These are phyloP conservation scores for Ashinkailepas kermadecensis DNA, from an alignment of 2,888 invertebrate genomes.

Conservation along the genomic window DNA sequence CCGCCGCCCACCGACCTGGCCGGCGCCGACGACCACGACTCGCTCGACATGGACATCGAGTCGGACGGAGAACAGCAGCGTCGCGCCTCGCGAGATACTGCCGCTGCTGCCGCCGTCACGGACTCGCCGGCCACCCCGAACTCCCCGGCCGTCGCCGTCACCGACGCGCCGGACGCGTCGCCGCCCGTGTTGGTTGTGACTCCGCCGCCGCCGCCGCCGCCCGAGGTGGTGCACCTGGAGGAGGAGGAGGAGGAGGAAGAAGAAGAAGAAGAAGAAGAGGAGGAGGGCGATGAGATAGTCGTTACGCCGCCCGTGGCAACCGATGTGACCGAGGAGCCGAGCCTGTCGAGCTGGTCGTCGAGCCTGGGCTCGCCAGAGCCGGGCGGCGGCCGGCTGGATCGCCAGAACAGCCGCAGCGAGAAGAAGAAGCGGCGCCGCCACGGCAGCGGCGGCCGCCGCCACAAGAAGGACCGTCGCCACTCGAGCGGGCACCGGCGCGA, in stretches of 20 bases:
- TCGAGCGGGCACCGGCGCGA: background rate
- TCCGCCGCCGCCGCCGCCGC: background rate
- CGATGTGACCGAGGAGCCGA: background rate
- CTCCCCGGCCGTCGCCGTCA: slow-evolving; percentile 20
- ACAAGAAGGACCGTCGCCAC: slow-evolving; percentile 8
- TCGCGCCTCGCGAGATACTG: background rate
- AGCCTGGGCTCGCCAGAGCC: background rate
- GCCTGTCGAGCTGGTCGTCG: slow-evolving; percentile 12
- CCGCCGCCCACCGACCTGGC: slow-evolving; percentile 11
- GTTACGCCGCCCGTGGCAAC: background rate
- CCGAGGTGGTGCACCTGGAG: slow-evolving; percentile 24
- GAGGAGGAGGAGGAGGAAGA: background rate
- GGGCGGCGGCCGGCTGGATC: background rate
- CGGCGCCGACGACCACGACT: slow-evolving; percentile 1
- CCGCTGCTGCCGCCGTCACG: background rate
- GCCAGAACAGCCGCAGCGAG: background rate
- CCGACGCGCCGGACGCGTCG: background rate
- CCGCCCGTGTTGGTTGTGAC: background rate
- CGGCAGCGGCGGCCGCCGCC: background rate
- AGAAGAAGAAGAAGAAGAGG: too few relatives aligned
- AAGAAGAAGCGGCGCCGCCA: slow-evolving; percentile 5
- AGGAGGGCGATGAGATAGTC: too few relatives aligned
- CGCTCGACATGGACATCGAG: slow-evolving; percentile 11
- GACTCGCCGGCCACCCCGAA: background rate
- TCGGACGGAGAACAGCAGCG: background rate